Percentiles rank a stretch among this genome's conserved stretches.
phyloP scores from a whole-genome alignment of 2,888 invertebrate genomes.

The Apantesis nais region DNA sequence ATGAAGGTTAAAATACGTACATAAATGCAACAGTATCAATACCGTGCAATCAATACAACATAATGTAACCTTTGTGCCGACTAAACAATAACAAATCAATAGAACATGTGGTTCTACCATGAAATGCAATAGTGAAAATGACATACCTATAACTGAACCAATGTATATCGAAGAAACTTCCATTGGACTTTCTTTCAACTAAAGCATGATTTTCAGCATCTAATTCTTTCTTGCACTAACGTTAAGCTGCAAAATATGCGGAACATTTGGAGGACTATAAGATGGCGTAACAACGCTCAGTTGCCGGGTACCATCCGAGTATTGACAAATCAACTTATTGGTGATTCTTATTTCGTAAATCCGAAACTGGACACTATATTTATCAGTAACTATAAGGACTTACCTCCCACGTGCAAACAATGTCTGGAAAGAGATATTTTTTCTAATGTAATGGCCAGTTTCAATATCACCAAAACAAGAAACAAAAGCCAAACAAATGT shows the following conservation, averaged over 20 bases:
- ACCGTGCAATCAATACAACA: conserved; percentile 68
- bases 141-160: conserved; percentile 74
- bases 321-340: conserved; percentile 82
- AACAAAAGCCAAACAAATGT: conserved; percentile 85
- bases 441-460: conserved; percentile 86
- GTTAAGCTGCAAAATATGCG: conserved; percentile 80
- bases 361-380: conserved; percentile 73
- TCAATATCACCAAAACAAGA: conserved; percentile 86
- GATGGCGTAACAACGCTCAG: conserved; percentile 86
- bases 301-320: conserved; percentile 82
- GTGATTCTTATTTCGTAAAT: conserved; percentile 67
- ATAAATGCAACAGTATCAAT: conserved; percentile 52
- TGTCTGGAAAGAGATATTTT: conserved; percentile 86
- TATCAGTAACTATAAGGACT: conserved; percentile 76
- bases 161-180: conserved; percentile 68
- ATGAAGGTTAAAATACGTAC: conserved; percentile 43
- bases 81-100: conserved; percentile 79
- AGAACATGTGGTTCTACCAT: conserved; percentile 82
- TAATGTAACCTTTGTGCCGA: conserved; percentile 67
- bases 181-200: conserved; percentile 66
- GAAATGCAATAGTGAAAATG: conserved; percentile 78
- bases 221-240: conserved; percentile 68
- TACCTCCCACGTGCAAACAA: conserved; percentile 85
- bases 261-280: conserved; percentile 82
- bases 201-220: conserved; percentile 74